Base-by-base conservation (phyloP, 2,797 vertebrate genomes). In the Benthosema pterotum region DNA sequence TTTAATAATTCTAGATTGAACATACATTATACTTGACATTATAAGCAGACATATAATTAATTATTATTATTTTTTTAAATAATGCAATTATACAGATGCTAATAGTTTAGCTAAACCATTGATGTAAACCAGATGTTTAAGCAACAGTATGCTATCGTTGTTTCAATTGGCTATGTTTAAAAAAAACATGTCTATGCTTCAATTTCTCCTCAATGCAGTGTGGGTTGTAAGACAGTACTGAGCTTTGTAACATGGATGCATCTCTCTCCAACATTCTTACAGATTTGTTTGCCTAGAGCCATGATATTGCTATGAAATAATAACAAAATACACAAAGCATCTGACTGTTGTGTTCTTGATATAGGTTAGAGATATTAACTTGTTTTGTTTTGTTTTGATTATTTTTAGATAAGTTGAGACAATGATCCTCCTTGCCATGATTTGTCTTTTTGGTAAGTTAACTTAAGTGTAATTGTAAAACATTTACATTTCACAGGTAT, bases 401-500 rank as follows among this genome's bases (percentile, higher is more conserved):
- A 0, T 50, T n/a, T 14, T 15, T 59, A 87, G 84, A 60, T 65
- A 76, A 68, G 54, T 71, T 64, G 80, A 56, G 65, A 91, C 50
- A 78, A 89, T 91, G 86, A 76, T 83, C 46, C 57, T 87, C 32
- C 58, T 92, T 17, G 76, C 73, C 3, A 77, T 83, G 47, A 28
- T 89, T 70, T 82, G 88, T 56, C 66, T 93, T 42, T 82, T 93
- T 38, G 90, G 92, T 93, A 86, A 89, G 80, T 45, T 52, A 13
- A 66, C 52, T n/a, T n/a, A n/a, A 50, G 2, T 13, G 16, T 46
- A 11, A 9, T 1, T 16, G 11, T 2, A 65, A 8, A 5, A 60
- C 32, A 38, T 38, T 38, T 38, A 38, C 32, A 38, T 14, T 42
- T 8, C 25, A 68, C 15, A 48, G 18, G 25, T 2, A 19, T 54